Conservation (phyloP, 1,140 invertebrate genomes). For the Drosophila biarmipes region DNA sequence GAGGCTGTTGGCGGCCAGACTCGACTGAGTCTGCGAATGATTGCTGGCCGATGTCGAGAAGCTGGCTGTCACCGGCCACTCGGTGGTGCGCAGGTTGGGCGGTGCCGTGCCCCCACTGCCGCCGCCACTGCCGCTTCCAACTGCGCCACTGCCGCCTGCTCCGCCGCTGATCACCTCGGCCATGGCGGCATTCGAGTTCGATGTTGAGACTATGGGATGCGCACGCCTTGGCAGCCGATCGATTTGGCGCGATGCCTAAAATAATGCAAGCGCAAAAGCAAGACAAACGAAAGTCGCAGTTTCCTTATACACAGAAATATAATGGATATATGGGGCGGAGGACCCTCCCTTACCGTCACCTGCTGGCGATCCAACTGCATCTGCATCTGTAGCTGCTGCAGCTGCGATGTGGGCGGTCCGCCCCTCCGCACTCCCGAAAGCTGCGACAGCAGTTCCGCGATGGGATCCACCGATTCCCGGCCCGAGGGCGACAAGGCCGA, state of each 20-base stretch:
- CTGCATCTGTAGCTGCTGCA: slow-evolving; percentile 96
- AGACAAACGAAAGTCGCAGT: slow-evolving; percentile 44
- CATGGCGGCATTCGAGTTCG: slow-evolving; percentile 84
- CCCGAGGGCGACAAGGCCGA: slow-evolving; percentile 92
- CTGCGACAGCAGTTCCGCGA: slow-evolving; percentile 96
- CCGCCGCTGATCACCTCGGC: slow-evolving; percentile 78
- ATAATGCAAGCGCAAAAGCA: slow-evolving; percentile 67
- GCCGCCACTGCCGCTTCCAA: slow-evolving; percentile 58
- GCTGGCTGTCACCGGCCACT: slow-evolving; percentile 77
- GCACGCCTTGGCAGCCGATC: slow-evolving; percentile 93
- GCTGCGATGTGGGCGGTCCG: slow-evolving; percentile 90
- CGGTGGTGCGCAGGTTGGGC: slow-evolving; percentile 72
- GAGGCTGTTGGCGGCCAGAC: slow-evolving; percentile 75
- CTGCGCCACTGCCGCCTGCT: slow-evolving; percentile 49
- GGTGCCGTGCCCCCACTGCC: slow-evolving; percentile 63
- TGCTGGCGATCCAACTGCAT: slow-evolving; percentile 94
- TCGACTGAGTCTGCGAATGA: slow-evolving; percentile 82
- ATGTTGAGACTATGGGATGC: slow-evolving; percentile 84
- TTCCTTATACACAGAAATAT: slow-evolving; percentile 58
- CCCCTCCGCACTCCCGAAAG: slow-evolving; percentile 94
- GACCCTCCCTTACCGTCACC: slow-evolving; percentile 87
- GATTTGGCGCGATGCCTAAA: slow-evolving; percentile 91
- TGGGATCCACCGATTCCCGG: slow-evolving; percentile 96
- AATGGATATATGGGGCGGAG: slow-evolving; percentile 4
- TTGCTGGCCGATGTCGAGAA: slow-evolving; percentile 72